Evolutionary conservation across 1,140 invertebrate genomes (phyloP), one percentile per base, ranked within the genome.

Genomic region (Trissolcus basalis): DNA sequence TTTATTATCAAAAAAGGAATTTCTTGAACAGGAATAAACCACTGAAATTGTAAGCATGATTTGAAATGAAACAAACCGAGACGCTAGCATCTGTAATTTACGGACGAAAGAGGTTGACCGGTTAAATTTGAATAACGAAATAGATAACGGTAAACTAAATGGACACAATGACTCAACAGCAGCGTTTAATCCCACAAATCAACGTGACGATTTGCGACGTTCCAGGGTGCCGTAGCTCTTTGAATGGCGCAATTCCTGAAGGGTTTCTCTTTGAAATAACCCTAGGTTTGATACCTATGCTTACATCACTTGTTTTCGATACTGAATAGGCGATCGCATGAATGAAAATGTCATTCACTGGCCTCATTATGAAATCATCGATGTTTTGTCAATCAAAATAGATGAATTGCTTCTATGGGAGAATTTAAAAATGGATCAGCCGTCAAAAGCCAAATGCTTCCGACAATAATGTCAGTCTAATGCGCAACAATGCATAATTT

Each of bases 131-230:
- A 41, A 68, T 65, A 65, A 63, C 78, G 78, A 79, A 76, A 78
- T 71, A 54, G 71, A 79, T 78, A 78, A 77, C 59, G 54, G 59
- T 72, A 73, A 75, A 61, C 80, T 83, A 82, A 85, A 84, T 78
- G 78, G 79, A 83, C 81, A 79, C 80, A 71, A 67, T 67, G 79
- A 77, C 79, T 77, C 74, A 55, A 82, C 79, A 80, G 77, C 77
- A 64, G 71, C 72, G 72, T 80, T 81, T 84, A 84, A 85, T 86
- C 84, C 78, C 72, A 81, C 80, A 81, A 85, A 85, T 85, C 79
- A 82, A 79, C 72, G 60, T 77, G 80, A 77, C 84, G 85, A 85
- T 84, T 78, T 39, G 72, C 71, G 75, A 65, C 72, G 69, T 67
- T 64, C 32, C 53, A 13, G 47, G 64, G 64, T 60, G 69, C 63